Base-by-base conservation (phyloP, 2,888 invertebrate species). In the Prostheceraeus crozeri region DNA sequence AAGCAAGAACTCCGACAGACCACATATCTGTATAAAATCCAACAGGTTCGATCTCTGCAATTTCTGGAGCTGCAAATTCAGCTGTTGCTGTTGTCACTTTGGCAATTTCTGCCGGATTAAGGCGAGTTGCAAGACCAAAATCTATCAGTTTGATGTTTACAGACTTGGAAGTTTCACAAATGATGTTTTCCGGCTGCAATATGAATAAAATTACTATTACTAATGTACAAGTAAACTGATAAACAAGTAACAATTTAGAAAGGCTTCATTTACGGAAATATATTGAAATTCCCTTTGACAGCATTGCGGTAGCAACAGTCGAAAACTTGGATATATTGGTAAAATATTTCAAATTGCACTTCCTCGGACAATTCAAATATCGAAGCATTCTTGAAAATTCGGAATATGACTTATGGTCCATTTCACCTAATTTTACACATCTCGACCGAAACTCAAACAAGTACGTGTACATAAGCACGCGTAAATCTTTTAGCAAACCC, bases 1-100 rank as follows among this genome's bases (percentile, higher is more conserved):
- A 99, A 14, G 89, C 85, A n/a, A 99, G 81, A 1, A 98, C 98
- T 71, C 98, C 98, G 30, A 93, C 86, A 31, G 96, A 94, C 98
- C 98, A 99, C 98, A 99, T 99, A 75, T 99, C 98, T 0, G 98
- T 99, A 80, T 96, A 98, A 81, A 98, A 99, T 58, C 98, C 98
- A 63, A 99, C 96, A 0, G 96, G 90, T 76, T 98, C 94, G 14
- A 94, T 83, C 72, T 96, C 93, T 0, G 94, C 96, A 64, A 99
- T 93, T 81, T 99, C 98, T 0, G 98, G 98, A 36, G 98, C 94
- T 1, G 98, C 98, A 78, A 98, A 99, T 79, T 99, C 98, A 0
- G 98, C 96, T 0, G 98, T 99, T 61, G 96, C 96, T 0, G 96
- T 96, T 1, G 93, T 93, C 64, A 98, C 96, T 81, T 98, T 99